Evolutionary conservation across 2,888 invertebrate species (phyloP).

Genomic region (Drosophila mettleri): DNA sequence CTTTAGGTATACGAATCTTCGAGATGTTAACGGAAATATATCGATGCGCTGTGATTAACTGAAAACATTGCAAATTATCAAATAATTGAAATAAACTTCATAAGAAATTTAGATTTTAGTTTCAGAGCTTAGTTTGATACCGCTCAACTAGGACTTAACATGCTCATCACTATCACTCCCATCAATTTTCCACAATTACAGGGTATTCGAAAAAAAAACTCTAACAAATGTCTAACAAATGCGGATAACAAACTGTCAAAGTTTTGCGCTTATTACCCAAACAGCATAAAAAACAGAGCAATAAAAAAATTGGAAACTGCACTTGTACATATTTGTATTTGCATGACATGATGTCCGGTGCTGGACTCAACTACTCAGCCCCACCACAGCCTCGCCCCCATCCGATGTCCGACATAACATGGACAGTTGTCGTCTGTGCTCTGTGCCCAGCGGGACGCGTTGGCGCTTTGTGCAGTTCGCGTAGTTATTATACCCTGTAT

Average conservation of each 20-base stretch:
- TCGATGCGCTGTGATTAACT: neutral
- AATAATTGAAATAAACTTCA: neutral
- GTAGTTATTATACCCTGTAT: constrained; percentile 11
- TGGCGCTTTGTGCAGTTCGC: constrained; percentile 31
- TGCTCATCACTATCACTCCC: neutral
- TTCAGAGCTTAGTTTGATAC: neutral
- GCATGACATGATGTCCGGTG: constrained; percentile 63
- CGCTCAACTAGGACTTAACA: neutral
- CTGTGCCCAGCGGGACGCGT: constrained; percentile 58
- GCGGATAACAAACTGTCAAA: constrained; percentile 83
- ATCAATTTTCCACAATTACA: neutral
- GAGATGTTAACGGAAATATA: neutral
- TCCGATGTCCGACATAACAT: constrained; percentile 14
- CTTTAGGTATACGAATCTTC: neutral
- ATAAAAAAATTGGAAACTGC: constrained; percentile 39
- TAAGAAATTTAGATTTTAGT: no score
- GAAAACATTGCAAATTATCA: neutral
- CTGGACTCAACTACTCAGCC: constrained; percentile 4
- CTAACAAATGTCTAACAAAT: constrained; percentile 64
- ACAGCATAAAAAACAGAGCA: constrained; percentile 23
- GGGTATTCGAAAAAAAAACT: constrained; percentile 18
- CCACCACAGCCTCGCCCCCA: neutral
- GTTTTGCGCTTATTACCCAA: constrained; percentile 76
- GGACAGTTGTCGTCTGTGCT: constrained; percentile 59
- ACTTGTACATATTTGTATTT: constrained; percentile 52